Conservation (phyloP, 2,888 invertebrate species). For the Pseudeuparius sepicola region DNA sequence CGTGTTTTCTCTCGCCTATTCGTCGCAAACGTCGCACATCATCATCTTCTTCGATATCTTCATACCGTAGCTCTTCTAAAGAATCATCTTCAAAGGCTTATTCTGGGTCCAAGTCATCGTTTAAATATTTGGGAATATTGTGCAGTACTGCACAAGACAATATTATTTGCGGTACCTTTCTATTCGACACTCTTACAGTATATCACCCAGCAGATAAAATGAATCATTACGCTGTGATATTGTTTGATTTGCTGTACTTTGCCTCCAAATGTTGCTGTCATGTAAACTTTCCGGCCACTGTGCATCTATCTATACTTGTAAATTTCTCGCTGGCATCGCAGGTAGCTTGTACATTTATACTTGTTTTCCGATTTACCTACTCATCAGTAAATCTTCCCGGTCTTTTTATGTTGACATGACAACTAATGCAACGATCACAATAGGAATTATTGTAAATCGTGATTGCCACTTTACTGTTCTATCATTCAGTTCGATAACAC, state of each 20-base stretch:
- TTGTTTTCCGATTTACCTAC: constrained; percentile 1
- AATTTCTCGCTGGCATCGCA: constrained; percentile 3
- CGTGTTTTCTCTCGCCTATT: constrained; percentile 10
- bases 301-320: constrained; percentile 1
- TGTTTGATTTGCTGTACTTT: constrained; percentile 1
- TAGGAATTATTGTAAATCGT: neutral
- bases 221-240: constrained; percentile 1
- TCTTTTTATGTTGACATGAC: neutral
- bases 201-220: neutral
- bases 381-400: constrained; percentile 3
- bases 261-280: constrained; percentile 1
- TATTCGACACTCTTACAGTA: constrained; percentile 8
- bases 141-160: constrained; percentile 9
- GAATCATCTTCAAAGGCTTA: constrained; percentile 9
- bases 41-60: constrained; percentile 11
- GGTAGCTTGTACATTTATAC: constrained; percentile 1
- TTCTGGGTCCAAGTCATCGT: constrained; percentile 2
- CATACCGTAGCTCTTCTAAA: constrained; percentile 11
- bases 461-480: constrained; percentile 1
- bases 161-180: constrained; percentile 9
- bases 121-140: constrained; percentile 3
- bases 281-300: constrained; percentile 2
- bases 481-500: constrained; percentile 1
- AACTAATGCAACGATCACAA: constrained; percentile 1
- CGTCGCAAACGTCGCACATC: constrained; percentile 8